Evolutionary conservation across 2,113 vertebrate species (phyloP).

Genomic region (Crocuta crocuta): DNA sequence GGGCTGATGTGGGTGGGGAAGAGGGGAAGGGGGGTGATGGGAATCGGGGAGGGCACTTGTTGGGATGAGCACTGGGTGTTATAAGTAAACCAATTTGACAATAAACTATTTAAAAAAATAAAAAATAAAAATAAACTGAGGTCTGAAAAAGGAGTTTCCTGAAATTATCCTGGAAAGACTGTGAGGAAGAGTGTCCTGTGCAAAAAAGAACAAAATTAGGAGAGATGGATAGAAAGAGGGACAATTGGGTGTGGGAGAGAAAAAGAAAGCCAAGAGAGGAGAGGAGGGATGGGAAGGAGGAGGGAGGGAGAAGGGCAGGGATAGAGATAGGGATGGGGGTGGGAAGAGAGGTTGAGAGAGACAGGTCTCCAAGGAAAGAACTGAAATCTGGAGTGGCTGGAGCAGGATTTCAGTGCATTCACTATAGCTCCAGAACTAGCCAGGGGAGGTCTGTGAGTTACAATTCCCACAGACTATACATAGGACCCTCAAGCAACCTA

Average conservation of each 20-base stretch:
- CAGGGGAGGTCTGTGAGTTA: neutral
- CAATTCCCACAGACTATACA: neutral
- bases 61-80: too few relatives aligned
- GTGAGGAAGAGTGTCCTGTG: neutral
- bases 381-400: neutral
- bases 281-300: neutral
- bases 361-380: neutral
- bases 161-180: neutral
- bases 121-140: neutral
- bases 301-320: neutral
- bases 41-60: too few relatives aligned
- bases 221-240: too few relatives aligned
- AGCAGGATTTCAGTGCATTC: neutral
- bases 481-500: neutral
- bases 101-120: too few relatives aligned
- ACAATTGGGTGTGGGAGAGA: neutral
- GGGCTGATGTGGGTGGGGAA: too few relatives aligned
- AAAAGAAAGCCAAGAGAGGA: neutral
- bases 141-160: neutral
- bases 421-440: neutral
- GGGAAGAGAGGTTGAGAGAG: too few relatives aligned
- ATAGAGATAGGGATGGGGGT: neutral
- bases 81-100: too few relatives aligned
- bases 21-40: too few relatives aligned
- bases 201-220: neutral